Percentiles rank a stretch among this genome's conserved stretches.
phyloP scores from a whole-genome alignment of 2,113 vertebrate species.

The Pontoporia blainvillei region DNA sequence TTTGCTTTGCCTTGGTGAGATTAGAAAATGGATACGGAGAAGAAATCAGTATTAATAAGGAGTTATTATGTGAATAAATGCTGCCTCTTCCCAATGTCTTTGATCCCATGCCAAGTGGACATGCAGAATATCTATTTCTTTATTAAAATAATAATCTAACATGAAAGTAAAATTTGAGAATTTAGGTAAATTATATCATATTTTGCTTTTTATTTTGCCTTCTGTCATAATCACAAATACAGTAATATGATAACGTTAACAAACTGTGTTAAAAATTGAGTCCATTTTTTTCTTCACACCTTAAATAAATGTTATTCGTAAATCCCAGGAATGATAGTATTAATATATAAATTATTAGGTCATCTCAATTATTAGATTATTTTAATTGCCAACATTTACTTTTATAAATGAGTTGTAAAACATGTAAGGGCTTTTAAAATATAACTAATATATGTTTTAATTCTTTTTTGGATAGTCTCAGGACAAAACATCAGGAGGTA shows the following conservation, averaged over 20 bases:
- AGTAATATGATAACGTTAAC: neutral
- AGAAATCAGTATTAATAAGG: neutral
- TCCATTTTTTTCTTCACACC: neutral
- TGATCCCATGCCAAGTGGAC: neutral
- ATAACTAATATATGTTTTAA: conserved; percentile 1
- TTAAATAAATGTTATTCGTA: conserved; percentile 13
- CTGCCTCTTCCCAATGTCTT: neutral
- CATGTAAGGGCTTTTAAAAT: neutral
- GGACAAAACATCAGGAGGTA: conserved; percentile 92
- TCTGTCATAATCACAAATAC: neutral
- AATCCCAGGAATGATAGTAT: neutral
- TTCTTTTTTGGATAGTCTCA: conserved; percentile 87
- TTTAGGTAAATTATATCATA: neutral
- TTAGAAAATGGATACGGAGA: neutral
- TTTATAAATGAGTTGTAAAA: neutral
- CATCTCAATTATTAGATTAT: neutral
- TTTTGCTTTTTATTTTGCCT: conserved; percentile 20
- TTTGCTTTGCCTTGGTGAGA: neutral
- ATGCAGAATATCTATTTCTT: neutral
- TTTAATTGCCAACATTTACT: conserved; percentile 14
- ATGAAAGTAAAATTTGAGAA: conserved; percentile 19
- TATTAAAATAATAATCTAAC: neutral
- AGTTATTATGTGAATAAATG: neutral
- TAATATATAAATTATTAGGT: neutral
- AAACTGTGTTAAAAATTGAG: neutral